Base-by-base conservation (phyloP, 2,888 invertebrate species). In the Thelaira solivaga region DNA sequence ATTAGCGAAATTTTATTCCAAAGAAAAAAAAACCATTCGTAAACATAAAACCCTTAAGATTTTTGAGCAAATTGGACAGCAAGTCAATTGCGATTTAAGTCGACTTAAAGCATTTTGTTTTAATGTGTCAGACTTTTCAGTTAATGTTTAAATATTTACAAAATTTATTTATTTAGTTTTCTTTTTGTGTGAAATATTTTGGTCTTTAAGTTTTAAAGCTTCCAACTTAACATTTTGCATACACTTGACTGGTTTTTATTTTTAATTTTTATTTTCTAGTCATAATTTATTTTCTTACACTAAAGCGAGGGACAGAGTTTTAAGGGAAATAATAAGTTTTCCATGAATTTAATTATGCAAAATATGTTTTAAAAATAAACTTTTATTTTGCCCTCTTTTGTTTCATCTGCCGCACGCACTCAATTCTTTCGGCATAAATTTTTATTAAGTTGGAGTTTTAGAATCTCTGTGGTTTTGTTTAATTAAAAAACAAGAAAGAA, bases 261-360 rank as follows among this genome's bases (percentile, higher is more conserved):
- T 45, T 49, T 59, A n/a, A n/a, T n/a, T n/a, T n/a, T n/a, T n/a
- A n/a, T n/a, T n/a, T n/a, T n/a, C n/a, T n/a, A n/a, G n/a, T n/a
- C n/a, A 62, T 69, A 74, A 59, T 73, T 62, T 51, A 59, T 68
- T 69, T 69, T 43, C 76, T 74, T 80, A 69, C n/a, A n/a, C 79
- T 74, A 82, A 81, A 85, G 83, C 81, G 82, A 82, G 82, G 76
- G 83, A 57, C 16, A 71, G n/a, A 49, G 22, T 57, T 53, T 36
- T 45, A 64, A 64, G 55, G 6, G 49, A 76, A 45, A 67, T 18
- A 84, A 85, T 85, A 85, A 86, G 84, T 86, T 86, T 84, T 86
- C 83, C 85, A 86, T 86, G 86, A 86, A 86, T 86, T 85, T 83
- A 84, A 86, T 86, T 86, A 86, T 86, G 86, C 85, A 86, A 86